These are phyloP conservation scores for Brachyistius frenatus DNA, from an alignment of 2,113 vertebrate genomes.

Conservation along the genomic window DNA sequence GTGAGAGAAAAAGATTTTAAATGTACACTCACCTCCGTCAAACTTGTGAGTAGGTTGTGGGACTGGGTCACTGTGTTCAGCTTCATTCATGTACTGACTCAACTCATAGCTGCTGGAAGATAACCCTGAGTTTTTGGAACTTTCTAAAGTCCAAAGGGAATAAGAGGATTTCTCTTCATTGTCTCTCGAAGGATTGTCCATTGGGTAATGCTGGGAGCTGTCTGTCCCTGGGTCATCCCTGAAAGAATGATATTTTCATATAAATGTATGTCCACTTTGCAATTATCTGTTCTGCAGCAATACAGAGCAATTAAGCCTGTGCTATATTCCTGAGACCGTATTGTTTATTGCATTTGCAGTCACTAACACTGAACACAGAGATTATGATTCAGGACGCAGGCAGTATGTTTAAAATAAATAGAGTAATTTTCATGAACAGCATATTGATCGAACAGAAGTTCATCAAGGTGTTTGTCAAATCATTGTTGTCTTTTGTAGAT, in stretches of 20 bases:
- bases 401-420: no score
- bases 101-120: constrained; percentile 91
- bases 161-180: constrained; percentile 52
- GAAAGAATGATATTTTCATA: constrained; percentile 1
- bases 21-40: constrained; percentile 75
- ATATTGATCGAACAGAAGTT: no score
- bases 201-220: constrained; percentile 50
- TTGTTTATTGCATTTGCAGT: no score
- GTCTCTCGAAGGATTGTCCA: constrained; percentile 51
- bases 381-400: no score
- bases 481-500: no score
- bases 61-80: constrained; percentile 23
- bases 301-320: no score
- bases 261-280: no score
- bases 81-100: constrained; percentile 89
- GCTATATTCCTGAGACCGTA: no score
- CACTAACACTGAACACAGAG: no score
- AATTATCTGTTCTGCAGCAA: no score
- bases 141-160: constrained; percentile 82
- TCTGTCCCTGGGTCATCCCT: constrained; percentile 67
- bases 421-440: no score
- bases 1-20: neutral
- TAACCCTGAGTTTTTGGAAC: constrained; percentile 88
- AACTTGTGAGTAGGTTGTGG: constrained; percentile 33
- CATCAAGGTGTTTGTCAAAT: no score